Conservation (phyloP, 2,113 vertebrate genomes). For the Chelonoidis abingdonii region DNA sequence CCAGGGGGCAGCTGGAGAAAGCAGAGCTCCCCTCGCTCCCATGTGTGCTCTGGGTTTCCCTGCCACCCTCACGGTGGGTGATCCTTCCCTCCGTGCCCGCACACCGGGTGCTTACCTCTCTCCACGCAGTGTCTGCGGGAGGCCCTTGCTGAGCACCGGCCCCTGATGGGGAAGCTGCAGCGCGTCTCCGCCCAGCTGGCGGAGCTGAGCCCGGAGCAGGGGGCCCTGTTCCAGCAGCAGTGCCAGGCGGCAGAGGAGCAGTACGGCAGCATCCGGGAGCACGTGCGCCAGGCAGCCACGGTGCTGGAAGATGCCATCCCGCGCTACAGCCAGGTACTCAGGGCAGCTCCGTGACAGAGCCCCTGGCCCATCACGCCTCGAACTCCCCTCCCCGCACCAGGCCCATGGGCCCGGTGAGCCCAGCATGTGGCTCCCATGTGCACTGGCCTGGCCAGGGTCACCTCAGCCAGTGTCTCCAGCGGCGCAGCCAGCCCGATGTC, state of each 20-base stretch:
- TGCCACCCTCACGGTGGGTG: not conserved
- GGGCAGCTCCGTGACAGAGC: accelerated
- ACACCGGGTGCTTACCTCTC: accelerated
- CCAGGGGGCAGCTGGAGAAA: not conserved
- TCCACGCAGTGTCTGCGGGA: slow-evolving; percentile 82
- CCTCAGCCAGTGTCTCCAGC: not conserved
- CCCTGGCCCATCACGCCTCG: not conserved
- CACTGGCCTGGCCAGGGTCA: not conserved
- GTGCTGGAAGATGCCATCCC: slow-evolving; percentile 88
- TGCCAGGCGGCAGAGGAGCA: slow-evolving; percentile 81
- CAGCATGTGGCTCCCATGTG: not conserved
- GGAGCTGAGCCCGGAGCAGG: slow-evolving; percentile 82
- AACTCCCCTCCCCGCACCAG: no score
- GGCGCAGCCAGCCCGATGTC: not conserved
- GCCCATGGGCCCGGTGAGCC: no score
- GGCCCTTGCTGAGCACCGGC: slow-evolving; percentile 88
- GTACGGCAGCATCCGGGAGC: slow-evolving; percentile 79
- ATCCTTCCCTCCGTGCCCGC: no score
- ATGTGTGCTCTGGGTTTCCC: not conserved
- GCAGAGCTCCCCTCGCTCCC: not conserved
- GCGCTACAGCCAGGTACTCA: slow-evolving; percentile 84
- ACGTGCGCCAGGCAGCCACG: slow-evolving; percentile 76
- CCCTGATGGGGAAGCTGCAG: slow-evolving; percentile 84
- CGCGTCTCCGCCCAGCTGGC: slow-evolving; percentile 78
- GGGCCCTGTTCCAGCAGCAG: slow-evolving; percentile 74